phyloP scores from a whole-genome alignment of 2,113 vertebrate genomes.

The Pandion haliaetus region DNA sequence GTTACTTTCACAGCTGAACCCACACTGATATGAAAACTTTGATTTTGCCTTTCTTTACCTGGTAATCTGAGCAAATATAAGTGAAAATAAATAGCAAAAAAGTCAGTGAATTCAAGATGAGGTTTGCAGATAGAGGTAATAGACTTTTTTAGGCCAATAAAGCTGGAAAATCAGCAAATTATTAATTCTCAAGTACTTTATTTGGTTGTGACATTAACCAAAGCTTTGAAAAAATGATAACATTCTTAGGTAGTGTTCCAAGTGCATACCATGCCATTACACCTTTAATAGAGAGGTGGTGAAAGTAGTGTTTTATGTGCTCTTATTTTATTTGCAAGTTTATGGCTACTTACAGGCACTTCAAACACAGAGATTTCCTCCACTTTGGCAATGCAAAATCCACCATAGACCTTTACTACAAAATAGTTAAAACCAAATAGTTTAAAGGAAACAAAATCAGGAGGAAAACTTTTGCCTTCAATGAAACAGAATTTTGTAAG shows the following conservation, averaged over 20 bases:
- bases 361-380: conserved; percentile 6
- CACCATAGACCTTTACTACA: background rate
- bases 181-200: background rate
- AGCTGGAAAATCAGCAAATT: background rate
- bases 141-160: background rate
- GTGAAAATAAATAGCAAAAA: background rate
- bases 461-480: conserved; percentile 13
- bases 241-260: background rate
- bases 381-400: background rate
- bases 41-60: background rate
- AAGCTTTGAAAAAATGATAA: background rate
- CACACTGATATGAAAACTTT: background rate
- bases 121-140: background rate
- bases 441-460: conserved; percentile 5
- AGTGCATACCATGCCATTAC: background rate
- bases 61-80: background rate
- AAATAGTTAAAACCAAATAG: background rate
- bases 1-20: background rate
- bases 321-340: background rate
- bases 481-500: conserved; percentile 37
- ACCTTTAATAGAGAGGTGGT: background rate
- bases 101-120: background rate
- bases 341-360: background rate
- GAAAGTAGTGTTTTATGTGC: conserved; percentile 13
- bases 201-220: background rate